Percentiles rank a stretch among this genome's conserved stretches.
These are phyloP conservation scores for Enteromius thamalakanensis DNA, from an alignment of 2,797 vertebrate genomes.

Conservation along the genomic window DNA sequence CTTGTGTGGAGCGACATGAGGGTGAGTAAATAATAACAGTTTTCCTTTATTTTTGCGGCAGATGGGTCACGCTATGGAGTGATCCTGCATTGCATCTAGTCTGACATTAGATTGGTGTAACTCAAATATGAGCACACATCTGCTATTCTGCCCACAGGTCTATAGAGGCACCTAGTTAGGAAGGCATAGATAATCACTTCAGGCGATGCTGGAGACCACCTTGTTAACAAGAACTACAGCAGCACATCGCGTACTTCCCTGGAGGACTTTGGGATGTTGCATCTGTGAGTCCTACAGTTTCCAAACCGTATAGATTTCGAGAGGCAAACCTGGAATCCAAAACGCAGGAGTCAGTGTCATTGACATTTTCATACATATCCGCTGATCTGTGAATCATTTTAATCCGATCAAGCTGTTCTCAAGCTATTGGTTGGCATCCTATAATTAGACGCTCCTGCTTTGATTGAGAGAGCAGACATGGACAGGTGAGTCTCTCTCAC, in stretches of 20 bases:
- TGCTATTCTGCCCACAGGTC: slow-evolving; percentile 52
- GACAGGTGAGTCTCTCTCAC: slow-evolving; percentile 58
- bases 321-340: neutral
- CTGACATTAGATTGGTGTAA: slow-evolving; percentile 22
- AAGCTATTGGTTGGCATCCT: slow-evolving; percentile 22
- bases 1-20: neutral
- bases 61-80: neutral
- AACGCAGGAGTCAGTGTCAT: neutral
- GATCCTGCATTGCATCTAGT: slow-evolving; percentile 2
- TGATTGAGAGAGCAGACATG: slow-evolving; percentile 47
- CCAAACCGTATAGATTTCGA: slow-evolving; percentile 11
- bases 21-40: neutral
- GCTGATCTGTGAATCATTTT: slow-evolving; percentile 25
- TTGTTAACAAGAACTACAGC: slow-evolving; percentile 42
- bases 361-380: slow-evolving; percentile 22
- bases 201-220: slow-evolving; percentile 48
- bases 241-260: slow-evolving; percentile 13
- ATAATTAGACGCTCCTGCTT: slow-evolving; percentile 33
- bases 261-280: slow-evolving; percentile 24
- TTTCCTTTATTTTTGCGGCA: neutral
- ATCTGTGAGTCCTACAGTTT: slow-evolving; percentile 32
- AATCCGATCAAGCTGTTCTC: slow-evolving; percentile 43
- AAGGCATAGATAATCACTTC: slow-evolving; percentile 49
- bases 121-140: slow-evolving; percentile 38
- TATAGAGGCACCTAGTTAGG: slow-evolving; percentile 48